Percentiles rank a stretch among this genome's conserved stretches.
Evolutionary conservation across 2,113 vertebrate species (phyloP).

Genomic region (Vidua macroura): DNA sequence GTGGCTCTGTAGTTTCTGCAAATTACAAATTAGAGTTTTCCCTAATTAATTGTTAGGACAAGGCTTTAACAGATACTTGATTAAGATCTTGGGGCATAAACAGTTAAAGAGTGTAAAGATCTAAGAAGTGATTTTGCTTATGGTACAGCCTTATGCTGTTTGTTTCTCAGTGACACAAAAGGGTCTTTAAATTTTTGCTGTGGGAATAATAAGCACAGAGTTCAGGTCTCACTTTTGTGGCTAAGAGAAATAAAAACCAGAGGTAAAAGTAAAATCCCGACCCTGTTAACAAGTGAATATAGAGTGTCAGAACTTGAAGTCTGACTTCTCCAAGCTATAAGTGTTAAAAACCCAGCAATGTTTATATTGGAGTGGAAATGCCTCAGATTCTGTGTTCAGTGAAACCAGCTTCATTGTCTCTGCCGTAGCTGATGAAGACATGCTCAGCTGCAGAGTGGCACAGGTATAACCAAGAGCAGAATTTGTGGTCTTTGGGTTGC

Average conservation of each 20-base stretch:
- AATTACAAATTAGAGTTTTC: not conserved
- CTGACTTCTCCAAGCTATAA: not conserved
- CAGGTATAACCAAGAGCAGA: not conserved
- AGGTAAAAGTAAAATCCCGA: not conserved
- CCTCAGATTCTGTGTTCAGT: not conserved
- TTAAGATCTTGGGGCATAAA: not conserved
- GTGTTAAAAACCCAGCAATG: not conserved
- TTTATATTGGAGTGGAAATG: not conserved
- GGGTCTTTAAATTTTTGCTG: not conserved
- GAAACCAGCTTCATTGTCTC: not conserved
- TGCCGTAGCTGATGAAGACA: not conserved
- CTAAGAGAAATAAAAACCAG: not conserved
- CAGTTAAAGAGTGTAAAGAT: not conserved
- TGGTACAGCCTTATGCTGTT: not conserved
- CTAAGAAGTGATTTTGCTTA: not conserved
- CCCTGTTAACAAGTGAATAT: not conserved
- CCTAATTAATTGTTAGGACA: not conserved
- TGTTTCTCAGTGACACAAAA: not conserved
- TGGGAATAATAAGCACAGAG: not conserved
- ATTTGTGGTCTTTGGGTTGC: not conserved
- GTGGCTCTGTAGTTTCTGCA: not conserved
- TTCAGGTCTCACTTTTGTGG: not conserved
- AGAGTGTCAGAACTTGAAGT: not conserved
- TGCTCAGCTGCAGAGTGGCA: rapidly evolving
- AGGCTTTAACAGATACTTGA: not conserved